These are phyloP conservation scores for Lerista edwardsae DNA, from an alignment of 2,797 vertebrate genomes.

Conservation along the genomic window DNA sequence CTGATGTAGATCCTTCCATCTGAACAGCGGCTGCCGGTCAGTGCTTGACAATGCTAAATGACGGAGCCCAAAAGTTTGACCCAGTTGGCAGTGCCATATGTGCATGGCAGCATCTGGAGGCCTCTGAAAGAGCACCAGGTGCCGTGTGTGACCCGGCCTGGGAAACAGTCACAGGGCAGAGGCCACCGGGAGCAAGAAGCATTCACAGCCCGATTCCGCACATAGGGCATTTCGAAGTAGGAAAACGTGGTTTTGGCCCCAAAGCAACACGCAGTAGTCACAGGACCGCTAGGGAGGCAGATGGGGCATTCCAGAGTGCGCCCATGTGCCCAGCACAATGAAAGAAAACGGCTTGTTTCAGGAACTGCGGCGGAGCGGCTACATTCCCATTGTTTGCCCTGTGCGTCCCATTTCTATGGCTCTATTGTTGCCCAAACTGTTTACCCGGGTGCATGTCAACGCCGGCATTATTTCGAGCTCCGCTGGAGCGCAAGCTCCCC, in stretches of 20 bases:
- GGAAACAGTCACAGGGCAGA: no score
- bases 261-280: neutral
- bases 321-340: neutral
- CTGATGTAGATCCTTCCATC: no score
- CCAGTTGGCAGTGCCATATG: no score
- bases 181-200: no score
- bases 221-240: neutral
- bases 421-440: neutral
- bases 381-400: neutral
- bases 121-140: no score
- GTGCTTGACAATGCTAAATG: no score
- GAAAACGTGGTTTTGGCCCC: neutral
- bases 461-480: neutral
- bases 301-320: neutral
- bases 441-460: neutral
- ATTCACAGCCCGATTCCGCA: no score
- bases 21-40: no score
- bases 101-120: no score
- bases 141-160: no score
- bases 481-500: neutral
- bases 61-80: no score
- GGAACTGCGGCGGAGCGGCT: neutral
- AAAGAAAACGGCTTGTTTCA: neutral
- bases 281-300: neutral
- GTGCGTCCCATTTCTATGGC: neutral